Evolutionary conservation across 2,113 vertebrate genomes (phyloP).

Genomic region (Colossoma macropomum): DNA sequence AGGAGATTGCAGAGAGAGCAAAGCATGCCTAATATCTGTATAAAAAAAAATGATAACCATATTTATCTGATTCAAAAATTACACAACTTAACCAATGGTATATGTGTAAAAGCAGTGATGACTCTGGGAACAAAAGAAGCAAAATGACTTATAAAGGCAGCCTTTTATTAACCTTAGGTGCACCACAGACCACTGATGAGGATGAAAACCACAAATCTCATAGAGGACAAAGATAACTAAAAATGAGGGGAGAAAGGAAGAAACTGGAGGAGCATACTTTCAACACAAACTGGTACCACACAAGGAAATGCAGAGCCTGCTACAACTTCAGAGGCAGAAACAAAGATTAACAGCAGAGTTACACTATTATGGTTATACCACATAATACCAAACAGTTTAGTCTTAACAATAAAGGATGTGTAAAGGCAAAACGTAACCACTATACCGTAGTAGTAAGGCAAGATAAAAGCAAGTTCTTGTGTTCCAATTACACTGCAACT

Average conservation of each 20-base stretch:
- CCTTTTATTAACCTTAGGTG: background rate
- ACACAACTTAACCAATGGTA: constrained; percentile 15
- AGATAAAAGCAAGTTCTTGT: background rate
- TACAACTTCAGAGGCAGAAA: background rate
- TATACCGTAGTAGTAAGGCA: no score
- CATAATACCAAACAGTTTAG: background rate
- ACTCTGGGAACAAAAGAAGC: background rate
- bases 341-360: background rate
- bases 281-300: constrained; percentile 3
- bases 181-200: background rate
- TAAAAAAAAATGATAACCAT: background rate
- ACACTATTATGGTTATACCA: background rate
- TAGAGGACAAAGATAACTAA: background rate
- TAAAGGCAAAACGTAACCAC: no score
- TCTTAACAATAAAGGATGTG: no score
- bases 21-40: background rate
- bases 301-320: constrained; percentile 20
- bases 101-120: background rate
- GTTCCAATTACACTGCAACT: background rate
- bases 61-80: background rate
- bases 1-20: constrained; percentile 25
- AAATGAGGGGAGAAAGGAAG: background rate
- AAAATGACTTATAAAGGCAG: background rate
- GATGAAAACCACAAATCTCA: background rate
- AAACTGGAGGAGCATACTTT: constrained; percentile 7